phyloP scores from a whole-genome alignment of 2,113 vertebrate genomes.

The Tamias sibiricus region DNA sequence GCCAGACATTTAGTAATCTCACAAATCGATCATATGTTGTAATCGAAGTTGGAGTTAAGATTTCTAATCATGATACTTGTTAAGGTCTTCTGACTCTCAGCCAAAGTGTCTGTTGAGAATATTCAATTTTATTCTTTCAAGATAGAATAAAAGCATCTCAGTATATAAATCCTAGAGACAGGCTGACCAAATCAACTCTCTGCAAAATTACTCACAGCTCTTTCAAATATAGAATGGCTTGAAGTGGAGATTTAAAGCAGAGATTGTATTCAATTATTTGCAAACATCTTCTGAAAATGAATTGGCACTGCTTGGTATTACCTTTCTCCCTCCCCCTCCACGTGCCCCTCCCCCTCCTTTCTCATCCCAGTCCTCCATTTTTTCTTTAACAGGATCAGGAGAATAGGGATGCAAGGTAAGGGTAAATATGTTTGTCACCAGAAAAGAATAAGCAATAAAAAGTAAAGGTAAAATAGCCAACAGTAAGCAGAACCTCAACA shows the following conservation, averaged over 20 bases:
- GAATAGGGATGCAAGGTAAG: not conserved
- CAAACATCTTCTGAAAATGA: slow-evolving; percentile 51
- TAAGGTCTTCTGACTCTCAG: slow-evolving; percentile 36
- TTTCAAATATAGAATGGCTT: not conserved
- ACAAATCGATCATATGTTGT: not conserved
- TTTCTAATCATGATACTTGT: slow-evolving; percentile 58
- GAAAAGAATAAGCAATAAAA: slow-evolving; percentile 47
- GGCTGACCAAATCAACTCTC: slow-evolving; percentile 32
- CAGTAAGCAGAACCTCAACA: not conserved
- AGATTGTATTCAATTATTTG: slow-evolving; percentile 5
- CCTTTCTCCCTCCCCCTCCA: not conserved
- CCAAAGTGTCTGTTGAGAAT: slow-evolving; percentile 44
- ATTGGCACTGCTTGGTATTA: not conserved
- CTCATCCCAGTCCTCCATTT: not conserved
- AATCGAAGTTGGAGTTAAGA: slow-evolving; percentile 56
- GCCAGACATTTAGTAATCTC: slow-evolving; percentile 49
- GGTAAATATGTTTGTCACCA: not conserved
- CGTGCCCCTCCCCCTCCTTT: fast-evolving
- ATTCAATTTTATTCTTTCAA: slow-evolving; percentile 55
- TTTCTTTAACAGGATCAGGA: not conserved
- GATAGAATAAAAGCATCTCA: slow-evolving; percentile 41
- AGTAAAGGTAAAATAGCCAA: slow-evolving; percentile 7
- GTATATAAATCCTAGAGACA: slow-evolving; percentile 33
- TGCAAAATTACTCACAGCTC: not conserved
- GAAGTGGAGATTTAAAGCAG: slow-evolving; percentile 29